These are phyloP conservation scores for Nowickia ferox DNA, from an alignment of 2,888 invertebrate species.

Conservation along the genomic window DNA sequence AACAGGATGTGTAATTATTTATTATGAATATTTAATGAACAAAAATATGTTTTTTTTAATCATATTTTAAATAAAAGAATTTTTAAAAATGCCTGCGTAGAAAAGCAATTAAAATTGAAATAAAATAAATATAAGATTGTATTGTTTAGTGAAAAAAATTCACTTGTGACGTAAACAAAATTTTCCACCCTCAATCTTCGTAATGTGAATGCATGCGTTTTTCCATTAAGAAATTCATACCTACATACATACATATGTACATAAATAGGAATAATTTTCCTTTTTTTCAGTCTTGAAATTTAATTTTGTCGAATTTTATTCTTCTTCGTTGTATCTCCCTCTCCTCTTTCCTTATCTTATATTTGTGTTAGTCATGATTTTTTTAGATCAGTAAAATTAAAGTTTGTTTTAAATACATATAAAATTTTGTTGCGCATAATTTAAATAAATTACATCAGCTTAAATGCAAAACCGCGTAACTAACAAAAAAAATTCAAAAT, in stretches of 20 bases:
- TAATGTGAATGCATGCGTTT: neutral
- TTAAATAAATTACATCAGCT: too few relatives aligned
- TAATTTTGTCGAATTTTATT: neutral
- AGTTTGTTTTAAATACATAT: too few relatives aligned
- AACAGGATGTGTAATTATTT: constrained; percentile 21
- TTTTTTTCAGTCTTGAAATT: neutral
- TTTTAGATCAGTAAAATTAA: too few relatives aligned
- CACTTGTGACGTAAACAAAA: neutral
- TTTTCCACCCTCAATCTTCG: constrained; percentile 30
- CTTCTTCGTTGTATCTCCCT: too few relatives aligned
- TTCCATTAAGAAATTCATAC: neutral
- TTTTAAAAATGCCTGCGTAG: neutral
- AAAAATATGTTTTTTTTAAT: neutral
- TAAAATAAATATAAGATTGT: neutral
- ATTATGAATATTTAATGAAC: constrained; percentile 24
- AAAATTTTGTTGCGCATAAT: too few relatives aligned
- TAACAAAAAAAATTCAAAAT: too few relatives aligned
- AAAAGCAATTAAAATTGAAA: neutral
- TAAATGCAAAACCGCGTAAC: too few relatives aligned
- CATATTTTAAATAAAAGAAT: constrained; percentile 23
- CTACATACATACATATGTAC: too few relatives aligned
- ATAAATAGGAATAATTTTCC: neutral
- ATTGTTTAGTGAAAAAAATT: constrained; percentile 5
- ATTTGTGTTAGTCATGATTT: too few relatives aligned
- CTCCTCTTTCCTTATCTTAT: too few relatives aligned